Conservation (phyloP, 1,140 invertebrate species). For the Sarcophaga bullata region DNA sequence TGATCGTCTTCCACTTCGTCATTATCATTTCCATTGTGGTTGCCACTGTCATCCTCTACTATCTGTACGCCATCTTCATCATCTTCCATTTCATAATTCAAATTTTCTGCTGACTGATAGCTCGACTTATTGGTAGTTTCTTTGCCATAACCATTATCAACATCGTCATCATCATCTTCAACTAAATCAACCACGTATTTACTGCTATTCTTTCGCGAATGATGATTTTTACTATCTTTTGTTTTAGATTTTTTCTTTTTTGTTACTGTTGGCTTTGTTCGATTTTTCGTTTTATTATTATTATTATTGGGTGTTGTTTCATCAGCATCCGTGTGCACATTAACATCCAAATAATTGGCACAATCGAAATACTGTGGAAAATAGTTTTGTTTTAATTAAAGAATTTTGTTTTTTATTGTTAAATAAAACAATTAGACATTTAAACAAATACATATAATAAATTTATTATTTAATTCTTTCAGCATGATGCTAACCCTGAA, state of each 20-base stretch:
- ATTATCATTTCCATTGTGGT: slow-evolving; percentile 27
- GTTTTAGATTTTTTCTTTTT: not conserved
- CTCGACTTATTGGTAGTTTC: not conserved
- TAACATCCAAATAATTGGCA: slow-evolving; percentile 42
- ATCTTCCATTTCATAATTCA: not conserved
- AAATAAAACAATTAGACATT: no score
- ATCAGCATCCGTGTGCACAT: slow-evolving; percentile 42
- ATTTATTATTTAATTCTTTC: no score
- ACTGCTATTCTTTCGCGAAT: not conserved
- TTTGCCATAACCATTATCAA: not conserved
- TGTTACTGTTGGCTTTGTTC: not conserved
- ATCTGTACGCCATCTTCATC: not conserved
- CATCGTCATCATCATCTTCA: slow-evolving; percentile 14
- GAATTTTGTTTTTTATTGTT: not conserved
- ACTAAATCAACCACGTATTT: not conserved
- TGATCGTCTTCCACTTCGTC: not conserved
- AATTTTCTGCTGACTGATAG: not conserved
- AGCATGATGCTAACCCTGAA: no score
- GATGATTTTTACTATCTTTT: not conserved
- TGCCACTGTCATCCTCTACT: slow-evolving; percentile 18
- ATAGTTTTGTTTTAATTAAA: not conserved
- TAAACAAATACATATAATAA: no score
- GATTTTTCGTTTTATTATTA: not conserved
- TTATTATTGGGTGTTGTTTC: not conserved
- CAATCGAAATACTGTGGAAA: slow-evolving; percentile 42